Evolutionary conservation across 2,888 invertebrate species (phyloP), one percentile per base, ranked within the genome.

Genomic region (Margaritifera margaritifera): DNA sequence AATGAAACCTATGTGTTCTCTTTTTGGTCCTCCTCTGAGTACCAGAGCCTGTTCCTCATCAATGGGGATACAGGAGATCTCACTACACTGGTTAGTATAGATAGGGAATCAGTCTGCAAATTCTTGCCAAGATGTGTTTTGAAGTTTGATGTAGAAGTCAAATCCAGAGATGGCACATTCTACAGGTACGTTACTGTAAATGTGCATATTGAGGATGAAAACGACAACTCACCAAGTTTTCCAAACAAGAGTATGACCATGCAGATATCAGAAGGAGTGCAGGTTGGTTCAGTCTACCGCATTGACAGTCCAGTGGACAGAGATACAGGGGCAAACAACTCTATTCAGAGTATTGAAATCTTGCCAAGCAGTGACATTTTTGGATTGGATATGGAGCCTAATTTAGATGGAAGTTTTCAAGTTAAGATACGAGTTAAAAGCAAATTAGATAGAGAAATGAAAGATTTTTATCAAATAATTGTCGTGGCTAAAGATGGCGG

Each of bases 211-310:
- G 66, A 74, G 56, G 83, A 83, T 68, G 72, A 77, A 15, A 83
- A 83, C 67, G 83, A 83, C 60, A 80, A 83, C 68, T 51, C 75
- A 11, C 83, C 83, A 19, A 59, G 58, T 56, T 83, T 83, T 67
- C 68, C 75, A 6, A 27, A 56, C 19, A 62, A 72, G 27, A 54
- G 42, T 24, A 22, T 67, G 59, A 66, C 59, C n/a, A 31, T 74
- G 2, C 54, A 54, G 11, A 68, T 78, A 31, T 64, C 72, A 22
- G 78, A 78, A 62, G 68, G 72, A n/a, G 69, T 60, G 18, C 52
- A 68, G 5, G 54, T 72, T 24, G 68, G 69, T 59, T 51, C 63
- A 8, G 57, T 63, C n/a, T 69, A 63, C 63, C 20, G 58, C 20
- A 69, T 75, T 52, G 31, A 56, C 53, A 68, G 68, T 69, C 75